These are phyloP conservation scores for Rhogogaster chlorosoma DNA, from an alignment of 2,888 invertebrate species.

Conservation along the genomic window DNA sequence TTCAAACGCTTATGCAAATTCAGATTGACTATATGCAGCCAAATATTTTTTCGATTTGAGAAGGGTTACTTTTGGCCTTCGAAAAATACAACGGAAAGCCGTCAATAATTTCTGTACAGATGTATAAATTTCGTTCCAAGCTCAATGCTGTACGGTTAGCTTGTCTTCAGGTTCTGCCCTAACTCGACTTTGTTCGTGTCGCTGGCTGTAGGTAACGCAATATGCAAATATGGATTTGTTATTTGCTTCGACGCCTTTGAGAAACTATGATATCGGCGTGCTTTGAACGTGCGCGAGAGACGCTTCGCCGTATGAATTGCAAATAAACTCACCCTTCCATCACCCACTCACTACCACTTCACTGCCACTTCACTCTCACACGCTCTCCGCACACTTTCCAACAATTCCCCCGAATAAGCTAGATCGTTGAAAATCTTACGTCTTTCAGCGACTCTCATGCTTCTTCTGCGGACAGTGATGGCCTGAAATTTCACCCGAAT, in stretches of 20 bases:
- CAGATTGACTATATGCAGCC: neutral
- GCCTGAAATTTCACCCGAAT: neutral
- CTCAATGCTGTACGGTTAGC: neutral
- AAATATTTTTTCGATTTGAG: neutral
- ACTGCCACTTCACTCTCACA: conserved; percentile 42
- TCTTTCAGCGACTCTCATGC: conserved; percentile 57
- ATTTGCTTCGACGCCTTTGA: conserved; percentile 66
- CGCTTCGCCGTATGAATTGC: conserved; percentile 66
- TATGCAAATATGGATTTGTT: conserved; percentile 48
- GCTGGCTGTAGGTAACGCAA: conserved; percentile 17
- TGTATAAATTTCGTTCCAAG: neutral
- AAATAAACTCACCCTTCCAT: conserved; percentile 64
- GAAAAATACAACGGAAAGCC: neutral
- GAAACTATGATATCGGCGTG: conserved; percentile 65
- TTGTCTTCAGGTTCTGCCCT: neutral
- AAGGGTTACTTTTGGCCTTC: neutral
- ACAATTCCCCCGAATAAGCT: conserved; percentile 52
- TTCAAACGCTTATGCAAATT: neutral
- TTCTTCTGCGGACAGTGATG: neutral
- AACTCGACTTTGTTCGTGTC: conserved; percentile 41
- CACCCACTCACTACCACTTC: conserved; percentile 49
- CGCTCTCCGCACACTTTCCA: conserved; percentile 51
- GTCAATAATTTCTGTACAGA: neutral
- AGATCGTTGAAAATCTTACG: conserved; percentile 57
- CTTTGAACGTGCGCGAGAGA: conserved; percentile 62